Percentiles rank a stretch among this genome's conserved stretches.
phyloP scores from a whole-genome alignment of 2,888 invertebrate species.

The Apamea crenata region DNA sequence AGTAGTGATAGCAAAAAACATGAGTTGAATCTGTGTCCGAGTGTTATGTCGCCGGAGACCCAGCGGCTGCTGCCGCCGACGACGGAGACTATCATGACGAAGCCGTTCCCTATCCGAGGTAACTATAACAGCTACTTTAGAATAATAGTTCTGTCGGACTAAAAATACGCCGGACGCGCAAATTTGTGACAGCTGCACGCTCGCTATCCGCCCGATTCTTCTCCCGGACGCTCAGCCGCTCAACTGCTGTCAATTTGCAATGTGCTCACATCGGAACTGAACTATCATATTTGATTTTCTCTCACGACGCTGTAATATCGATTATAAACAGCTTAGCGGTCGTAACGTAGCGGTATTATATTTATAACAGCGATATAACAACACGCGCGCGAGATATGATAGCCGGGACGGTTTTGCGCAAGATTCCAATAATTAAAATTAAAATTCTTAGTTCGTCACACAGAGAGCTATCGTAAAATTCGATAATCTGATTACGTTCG shows the following conservation, averaged over 20 bases:
- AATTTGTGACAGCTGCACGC: slow-evolving; percentile 72
- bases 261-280: slow-evolving; percentile 53
- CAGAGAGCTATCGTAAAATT: slow-evolving; percentile 6
- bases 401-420: slow-evolving; percentile 7
- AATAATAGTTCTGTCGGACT: slow-evolving; percentile 70
- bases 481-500: slow-evolving; percentile 6
- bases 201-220: slow-evolving; percentile 27
- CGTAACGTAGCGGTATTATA: slow-evolving; percentile 43
- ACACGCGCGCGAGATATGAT: slow-evolving; percentile 10
- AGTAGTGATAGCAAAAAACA: slow-evolving; percentile 85
- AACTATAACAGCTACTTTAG: slow-evolving; percentile 68
- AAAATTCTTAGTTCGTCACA: slow-evolving; percentile 19
- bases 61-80: slow-evolving; percentile 93
- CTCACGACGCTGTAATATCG: slow-evolving; percentile 31
- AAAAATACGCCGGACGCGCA: slow-evolving; percentile 77
- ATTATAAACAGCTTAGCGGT: slow-evolving; percentile 42
- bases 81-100: slow-evolving; percentile 96
- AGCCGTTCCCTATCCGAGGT: slow-evolving; percentile 97
- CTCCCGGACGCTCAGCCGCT: slow-evolving; percentile 58
- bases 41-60: slow-evolving; percentile 93
- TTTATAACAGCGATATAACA: slow-evolving; percentile 24
- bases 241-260: slow-evolving; percentile 60
- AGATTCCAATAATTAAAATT: slow-evolving; percentile 20
- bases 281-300: slow-evolving; percentile 50
- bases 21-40: slow-evolving; percentile 92